A percentile compares a stretch with the other conserved stretches of the same genome.
Conservation (phyloP, 2,888 invertebrate genomes). For the Glyphotaelius pellucidus region DNA sequence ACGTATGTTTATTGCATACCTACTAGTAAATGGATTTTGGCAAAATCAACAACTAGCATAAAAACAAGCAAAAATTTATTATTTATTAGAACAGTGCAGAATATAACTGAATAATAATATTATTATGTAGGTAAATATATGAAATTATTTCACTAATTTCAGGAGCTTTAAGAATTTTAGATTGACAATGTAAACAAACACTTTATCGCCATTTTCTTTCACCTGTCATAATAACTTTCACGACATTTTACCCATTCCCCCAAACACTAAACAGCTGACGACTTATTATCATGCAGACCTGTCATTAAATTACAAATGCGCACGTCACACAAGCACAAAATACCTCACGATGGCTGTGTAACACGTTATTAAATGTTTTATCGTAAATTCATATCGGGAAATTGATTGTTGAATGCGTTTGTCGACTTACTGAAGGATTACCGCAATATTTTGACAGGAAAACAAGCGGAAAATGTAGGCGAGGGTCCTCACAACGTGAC, state of each 20-base stretch:
- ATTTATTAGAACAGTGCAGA: too few species aligned
- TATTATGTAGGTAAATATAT: background rate
- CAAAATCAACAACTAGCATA: background rate
- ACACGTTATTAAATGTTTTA: background rate
- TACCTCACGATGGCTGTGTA: background rate
- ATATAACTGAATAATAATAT: background rate
- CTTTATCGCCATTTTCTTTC: background rate
- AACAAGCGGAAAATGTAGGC: slow-evolving; percentile 43
- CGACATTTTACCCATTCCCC: background rate
- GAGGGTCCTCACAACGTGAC: slow-evolving; percentile 45
- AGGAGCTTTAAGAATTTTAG: background rate
- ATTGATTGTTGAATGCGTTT: background rate
- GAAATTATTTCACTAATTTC: background rate
- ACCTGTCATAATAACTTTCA: background rate
- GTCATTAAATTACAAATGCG: background rate
- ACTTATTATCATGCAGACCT: background rate
- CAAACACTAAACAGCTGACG: background rate
- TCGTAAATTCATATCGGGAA: background rate
- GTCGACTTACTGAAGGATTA: slow-evolving; percentile 51
- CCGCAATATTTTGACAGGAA: slow-evolving; percentile 53
- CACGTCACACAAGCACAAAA: background rate
- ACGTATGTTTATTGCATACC: background rate
- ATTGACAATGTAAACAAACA: background rate
- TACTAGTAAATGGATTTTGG: background rate
- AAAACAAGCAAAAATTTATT: background rate